Evolutionary conservation across 1,140 invertebrate species (phyloP), one percentile per base, ranked within the genome.

Genomic region (Bombyx mandarina): DNA sequence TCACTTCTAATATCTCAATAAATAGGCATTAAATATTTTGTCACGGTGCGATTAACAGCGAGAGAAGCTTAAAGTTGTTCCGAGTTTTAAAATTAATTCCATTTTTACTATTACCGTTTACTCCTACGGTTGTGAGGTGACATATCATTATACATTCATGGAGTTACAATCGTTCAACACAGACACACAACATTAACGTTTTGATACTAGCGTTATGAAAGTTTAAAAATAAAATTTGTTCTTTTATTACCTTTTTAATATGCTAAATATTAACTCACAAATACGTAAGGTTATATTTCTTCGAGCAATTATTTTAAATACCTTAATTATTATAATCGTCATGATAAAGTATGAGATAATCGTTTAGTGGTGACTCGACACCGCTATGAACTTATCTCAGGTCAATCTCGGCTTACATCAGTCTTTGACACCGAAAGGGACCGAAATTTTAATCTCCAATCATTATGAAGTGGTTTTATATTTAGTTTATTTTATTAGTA

Each of bases 61-160:
- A 57, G 67, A 69, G 67, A 65, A 73, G 68, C 61, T 62, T 60
- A 58, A 70, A 55, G 64, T 61, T 63, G 65, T 72, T 75, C 58
- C 75, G 26, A 68, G 64, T 53, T 62, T 60, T 75, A 77, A 77
- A 77, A 79, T 79, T 77, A 79, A 82, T 80, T 80, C 73, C 64
- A 61, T 73, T 73, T 77, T 77, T 67, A 66, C 26, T 35, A 35
- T 71, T 66, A 80, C 67, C 73, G 71, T 73, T 67, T 63, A 65
- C 67, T 56, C 68, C 71, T 73, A 68, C 75, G 70, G 73, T 66
- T 62, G 69, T 10, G n/a, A 43, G 67, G 58, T 62, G 46, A 56
- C 63, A 59, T 56, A 57, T 35, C 26, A 35, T 58, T 55, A 57
- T 57, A 58, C 60, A 66, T 69, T 69, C 72, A 72, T 78, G 66